phyloP scores from a whole-genome alignment of 1,140 invertebrate species.

The Bombus confusus region DNA sequence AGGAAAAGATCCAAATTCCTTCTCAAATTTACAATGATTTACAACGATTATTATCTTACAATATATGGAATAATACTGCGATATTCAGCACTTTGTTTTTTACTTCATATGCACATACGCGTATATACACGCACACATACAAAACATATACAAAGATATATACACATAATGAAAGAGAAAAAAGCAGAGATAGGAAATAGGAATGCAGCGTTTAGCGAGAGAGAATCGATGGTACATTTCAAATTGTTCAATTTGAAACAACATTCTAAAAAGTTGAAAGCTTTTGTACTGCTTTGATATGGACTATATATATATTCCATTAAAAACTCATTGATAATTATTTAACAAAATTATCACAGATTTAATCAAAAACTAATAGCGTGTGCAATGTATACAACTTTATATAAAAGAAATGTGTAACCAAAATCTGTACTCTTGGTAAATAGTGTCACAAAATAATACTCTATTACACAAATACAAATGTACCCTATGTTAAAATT shows the following conservation, averaged over 20 bases:
- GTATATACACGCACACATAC: not conserved
- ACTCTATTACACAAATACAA: conserved; percentile 1
- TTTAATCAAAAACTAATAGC: conserved; percentile 1
- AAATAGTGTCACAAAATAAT: conserved; percentile 16
- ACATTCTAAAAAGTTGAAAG: not conserved
- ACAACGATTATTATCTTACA: not conserved
- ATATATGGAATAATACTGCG: conserved; percentile 25
- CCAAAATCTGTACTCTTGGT: not conserved
- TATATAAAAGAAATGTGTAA: conserved; percentile 7
- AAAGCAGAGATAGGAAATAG: conserved; percentile 11
- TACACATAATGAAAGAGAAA: conserved; percentile 14
- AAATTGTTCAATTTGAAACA: conserved; percentile 10
- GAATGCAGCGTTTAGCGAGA: conserved; percentile 38
- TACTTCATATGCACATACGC: conserved; percentile 8
- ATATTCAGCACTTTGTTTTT: conserved; percentile 5
- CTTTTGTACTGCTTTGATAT: not conserved
- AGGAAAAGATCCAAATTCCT: not conserved
- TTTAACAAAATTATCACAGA: conserved; percentile 26
- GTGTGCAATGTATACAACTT: not conserved
- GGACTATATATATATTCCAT: not conserved
- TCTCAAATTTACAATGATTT: not conserved
- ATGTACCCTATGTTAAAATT: conserved; percentile 8
- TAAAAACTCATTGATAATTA: conserved; percentile 4
- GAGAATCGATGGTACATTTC: conserved; percentile 36
- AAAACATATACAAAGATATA: conserved; percentile 11